Conservation (phyloP, 2,113 vertebrate species). For the Cyrtonyx montezumae region DNA sequence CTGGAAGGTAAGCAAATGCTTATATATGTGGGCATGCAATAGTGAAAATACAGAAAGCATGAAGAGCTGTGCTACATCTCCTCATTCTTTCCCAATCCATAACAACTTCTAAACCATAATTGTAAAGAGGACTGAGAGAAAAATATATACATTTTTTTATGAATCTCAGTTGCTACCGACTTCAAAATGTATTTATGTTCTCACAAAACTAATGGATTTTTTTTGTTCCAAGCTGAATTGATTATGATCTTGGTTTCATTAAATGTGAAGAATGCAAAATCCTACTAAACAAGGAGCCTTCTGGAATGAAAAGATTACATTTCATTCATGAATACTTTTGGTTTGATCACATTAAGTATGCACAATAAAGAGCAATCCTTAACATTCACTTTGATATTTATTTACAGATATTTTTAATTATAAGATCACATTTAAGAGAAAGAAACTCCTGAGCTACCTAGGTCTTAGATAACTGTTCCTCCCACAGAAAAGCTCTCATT, state of each 20-base stretch:
- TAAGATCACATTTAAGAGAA: not conserved
- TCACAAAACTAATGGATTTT: not conserved
- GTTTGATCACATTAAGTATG: not conserved
- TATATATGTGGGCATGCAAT: accelerated
- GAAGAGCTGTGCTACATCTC: not conserved
- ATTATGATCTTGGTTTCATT: not conserved
- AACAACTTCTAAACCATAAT: not conserved
- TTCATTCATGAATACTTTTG: not conserved
- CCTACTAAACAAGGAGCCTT: not conserved
- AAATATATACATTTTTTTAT: not conserved
- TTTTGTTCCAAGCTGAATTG: not conserved
- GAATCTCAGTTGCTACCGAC: not conserved
- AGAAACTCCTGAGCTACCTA: not conserved
- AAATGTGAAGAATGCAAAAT: not conserved
- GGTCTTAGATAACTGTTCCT: not conserved
- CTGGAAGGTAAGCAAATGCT: not conserved
- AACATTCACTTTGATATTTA: not conserved
- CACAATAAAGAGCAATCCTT: not conserved
- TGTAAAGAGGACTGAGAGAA: not conserved
- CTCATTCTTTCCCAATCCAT: not conserved
- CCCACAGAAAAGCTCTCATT: not conserved
- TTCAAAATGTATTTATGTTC: not conserved
- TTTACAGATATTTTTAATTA: not conserved
- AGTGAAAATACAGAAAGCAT: not conserved
- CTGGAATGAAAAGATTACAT: not conserved